These are phyloP conservation scores for Diarsia brunnea DNA, from an alignment of 2,888 invertebrate genomes.

Conservation along the genomic window DNA sequence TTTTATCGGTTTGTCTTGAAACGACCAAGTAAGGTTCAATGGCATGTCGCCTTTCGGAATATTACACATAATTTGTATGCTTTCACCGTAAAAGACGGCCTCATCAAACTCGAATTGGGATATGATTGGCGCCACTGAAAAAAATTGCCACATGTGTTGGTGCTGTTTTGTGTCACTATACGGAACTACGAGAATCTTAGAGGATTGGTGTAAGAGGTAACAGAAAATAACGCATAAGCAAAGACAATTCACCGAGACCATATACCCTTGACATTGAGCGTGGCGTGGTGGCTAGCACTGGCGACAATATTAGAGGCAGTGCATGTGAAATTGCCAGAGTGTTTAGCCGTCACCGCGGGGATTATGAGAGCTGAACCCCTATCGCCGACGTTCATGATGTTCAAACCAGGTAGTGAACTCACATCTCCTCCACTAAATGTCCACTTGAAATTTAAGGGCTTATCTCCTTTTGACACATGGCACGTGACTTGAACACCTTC, in stretches of 20 bases:
- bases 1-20: constrained; percentile 90
- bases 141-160: constrained; percentile 64
- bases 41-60: constrained; percentile 93
- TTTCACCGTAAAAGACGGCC: constrained; percentile 91
- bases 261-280: constrained; percentile 92
- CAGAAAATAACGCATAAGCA: constrained; percentile 78
- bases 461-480: constrained; percentile 92
- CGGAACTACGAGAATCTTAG: constrained; percentile 40
- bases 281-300: constrained; percentile 90
- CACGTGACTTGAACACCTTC: constrained; percentile 91
- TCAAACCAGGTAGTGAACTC: constrained; percentile 90
- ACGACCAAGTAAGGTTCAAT: constrained; percentile 92
- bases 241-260: constrained; percentile 77
- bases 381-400: constrained; percentile 92
- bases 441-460: constrained; percentile 94
- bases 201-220: constrained; percentile 63
- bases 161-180: constrained; percentile 30
- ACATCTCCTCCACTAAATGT: constrained; percentile 92
- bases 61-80: constrained; percentile 90
- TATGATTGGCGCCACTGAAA: constrained; percentile 91
- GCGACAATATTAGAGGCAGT: constrained; percentile 92
- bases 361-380: constrained; percentile 93
- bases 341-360: constrained; percentile 92
- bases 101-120: constrained; percentile 91
- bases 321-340: constrained; percentile 93